Evolutionary conservation across 2,113 vertebrate species (phyloP), one percentile per base, ranked within the genome.

Genomic region (Patagioenas fasciata): DNA sequence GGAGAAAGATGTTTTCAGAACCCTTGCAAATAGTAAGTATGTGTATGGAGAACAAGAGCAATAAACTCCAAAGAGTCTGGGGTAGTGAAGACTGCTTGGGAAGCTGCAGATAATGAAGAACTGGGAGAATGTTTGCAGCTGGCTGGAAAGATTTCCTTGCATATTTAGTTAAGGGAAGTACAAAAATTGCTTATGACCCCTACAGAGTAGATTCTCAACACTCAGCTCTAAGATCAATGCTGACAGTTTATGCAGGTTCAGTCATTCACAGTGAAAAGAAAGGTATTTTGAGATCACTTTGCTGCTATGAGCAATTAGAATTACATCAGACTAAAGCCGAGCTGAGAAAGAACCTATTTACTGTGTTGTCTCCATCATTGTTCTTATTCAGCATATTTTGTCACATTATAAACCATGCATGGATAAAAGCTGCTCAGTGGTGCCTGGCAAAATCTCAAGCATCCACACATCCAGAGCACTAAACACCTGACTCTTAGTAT

Each of bases 301-400:
- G 23, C 23, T 77, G 36, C n/a, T 81, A 13, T 9, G 32, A 31
- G 42, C 42, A 70, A 9, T 42, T 85, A 31, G 44, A 72, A 85
- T 80, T 91, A 44, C 40, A 75, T 29, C 44, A 69, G 53, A 69
- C n/a, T 50, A 36, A 91, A 80, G 32, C 28, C 61, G 29, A 53
- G 48, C 20, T 67, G 56, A 85, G 26, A 69, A 42, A 50, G 3
- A 56, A 5, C 11, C 44, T 66, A 47, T 65, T 72, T 73, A 53
- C 48, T 72, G 18, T 88, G 25, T 28, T 88, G 23, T 65, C 91
- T 90, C 77, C 29, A 34, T 11, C 71, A 60, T 77, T 96, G 78
- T 66, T 80, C 78, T 77, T 94, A 95, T 77, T 85, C 62, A 85
- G 81, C n/a, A 47, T 66, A 58, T 88, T 96, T 95, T 88, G 50